Conservation (phyloP, 2,797 vertebrate genomes). For the Leptodactylus fallax region DNA sequence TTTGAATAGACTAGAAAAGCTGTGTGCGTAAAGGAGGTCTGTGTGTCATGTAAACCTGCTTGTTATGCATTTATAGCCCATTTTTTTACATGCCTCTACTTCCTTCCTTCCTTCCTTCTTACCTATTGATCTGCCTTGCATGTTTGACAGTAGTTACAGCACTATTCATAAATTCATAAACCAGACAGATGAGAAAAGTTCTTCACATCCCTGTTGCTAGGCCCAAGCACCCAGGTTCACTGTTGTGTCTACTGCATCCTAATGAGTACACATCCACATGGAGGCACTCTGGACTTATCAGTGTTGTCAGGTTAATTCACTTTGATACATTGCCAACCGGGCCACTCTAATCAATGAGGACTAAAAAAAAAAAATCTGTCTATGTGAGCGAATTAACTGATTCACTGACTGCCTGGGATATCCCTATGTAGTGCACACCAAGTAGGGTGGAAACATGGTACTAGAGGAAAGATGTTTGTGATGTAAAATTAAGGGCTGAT, state of each 20-base stretch:
- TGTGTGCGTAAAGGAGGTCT: no score
- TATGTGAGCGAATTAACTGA: not conserved
- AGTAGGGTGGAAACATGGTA: not conserved
- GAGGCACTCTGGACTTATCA: not conserved
- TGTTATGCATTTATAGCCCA: not conserved
- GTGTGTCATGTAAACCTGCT: not conserved
- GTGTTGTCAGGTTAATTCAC: not conserved
- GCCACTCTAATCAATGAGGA: conserved; percentile 3
- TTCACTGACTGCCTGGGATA: not conserved
- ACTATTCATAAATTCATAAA: conserved; percentile 1
- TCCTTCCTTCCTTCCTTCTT: not conserved
- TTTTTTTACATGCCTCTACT: not conserved
- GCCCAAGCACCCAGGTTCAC: not conserved
- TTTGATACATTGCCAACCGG: not conserved
- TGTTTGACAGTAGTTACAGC: not conserved
- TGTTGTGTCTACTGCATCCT: not conserved
- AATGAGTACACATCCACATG: not conserved
- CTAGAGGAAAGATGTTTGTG: not conserved
- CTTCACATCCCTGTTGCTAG: not conserved
- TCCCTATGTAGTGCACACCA: not conserved
- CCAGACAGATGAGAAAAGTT: not conserved
- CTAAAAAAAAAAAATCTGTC: not conserved
- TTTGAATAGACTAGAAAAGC: no score
- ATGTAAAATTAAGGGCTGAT: not conserved
- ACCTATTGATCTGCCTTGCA: not conserved